A percentile compares a stretch with the other conserved stretches of the same genome.
These are phyloP conservation scores for Planiliza haematocheilus DNA, from an alignment of 2,113 vertebrate species.

Conservation along the genomic window DNA sequence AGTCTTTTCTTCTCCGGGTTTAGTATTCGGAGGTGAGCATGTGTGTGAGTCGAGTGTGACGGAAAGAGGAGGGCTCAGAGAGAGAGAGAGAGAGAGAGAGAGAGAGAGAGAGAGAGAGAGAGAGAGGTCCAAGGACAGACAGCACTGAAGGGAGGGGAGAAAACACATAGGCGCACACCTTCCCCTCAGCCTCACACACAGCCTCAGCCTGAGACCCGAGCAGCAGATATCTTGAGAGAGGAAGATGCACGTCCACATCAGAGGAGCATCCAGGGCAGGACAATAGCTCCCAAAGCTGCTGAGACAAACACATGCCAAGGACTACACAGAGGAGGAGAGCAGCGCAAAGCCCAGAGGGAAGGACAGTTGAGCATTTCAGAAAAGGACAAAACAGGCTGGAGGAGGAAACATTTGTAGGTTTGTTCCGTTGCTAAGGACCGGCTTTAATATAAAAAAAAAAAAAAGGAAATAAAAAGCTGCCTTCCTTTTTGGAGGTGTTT, in stretches of 20 bases:
- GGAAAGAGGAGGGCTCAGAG: slow-evolving; percentile 53
- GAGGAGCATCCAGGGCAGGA: slow-evolving; percentile 46
- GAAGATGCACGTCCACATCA: slow-evolving; percentile 56
- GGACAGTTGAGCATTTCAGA: slow-evolving; percentile 41
- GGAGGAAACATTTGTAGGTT: slow-evolving; percentile 28
- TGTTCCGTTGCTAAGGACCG: slow-evolving; percentile 24
- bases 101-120: slow-evolving; percentile 34
- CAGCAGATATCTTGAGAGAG: slow-evolving; percentile 45
- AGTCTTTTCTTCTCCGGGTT: slow-evolving; percentile 47
- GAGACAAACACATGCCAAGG: slow-evolving; percentile 54
- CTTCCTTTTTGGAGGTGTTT: slow-evolving; percentile 3
- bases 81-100: slow-evolving; percentile 34
- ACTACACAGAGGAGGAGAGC: slow-evolving; percentile 24
- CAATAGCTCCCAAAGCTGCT: slow-evolving; percentile 42
- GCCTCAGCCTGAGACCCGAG: slow-evolving; percentile 44
- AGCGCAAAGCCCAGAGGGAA: slow-evolving; percentile 33
- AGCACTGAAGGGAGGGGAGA: slow-evolving; percentile 56
- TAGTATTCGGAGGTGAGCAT: slow-evolving; percentile 61
- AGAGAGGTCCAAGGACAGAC: slow-evolving; percentile 72
- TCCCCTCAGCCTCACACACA: slow-evolving; percentile 41
- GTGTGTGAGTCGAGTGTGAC: slow-evolving; percentile 33
- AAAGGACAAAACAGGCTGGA: slow-evolving; percentile 9
- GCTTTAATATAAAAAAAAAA: neutral
- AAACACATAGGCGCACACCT: slow-evolving; percentile 61
- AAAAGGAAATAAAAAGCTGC: slow-evolving; percentile 25